These are phyloP conservation scores for Calyptommatus sinebrachiatus DNA, from an alignment of 2,113 vertebrate species.

Conservation along the genomic window DNA sequence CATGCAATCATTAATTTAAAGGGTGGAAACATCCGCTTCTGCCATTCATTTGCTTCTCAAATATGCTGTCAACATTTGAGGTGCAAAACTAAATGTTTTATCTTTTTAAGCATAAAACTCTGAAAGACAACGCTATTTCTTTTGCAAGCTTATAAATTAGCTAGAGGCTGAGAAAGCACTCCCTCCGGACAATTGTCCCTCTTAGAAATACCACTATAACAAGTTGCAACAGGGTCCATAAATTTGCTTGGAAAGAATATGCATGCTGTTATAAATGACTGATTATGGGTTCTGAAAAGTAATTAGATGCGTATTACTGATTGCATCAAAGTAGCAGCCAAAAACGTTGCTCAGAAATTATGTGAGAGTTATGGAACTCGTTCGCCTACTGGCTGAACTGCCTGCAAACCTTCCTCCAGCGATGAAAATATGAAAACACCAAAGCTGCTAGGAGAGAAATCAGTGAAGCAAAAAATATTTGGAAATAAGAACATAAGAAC, in stretches of 20 bases:
- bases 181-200: constrained; percentile 17
- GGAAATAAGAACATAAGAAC: not conserved
- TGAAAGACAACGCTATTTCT: constrained; percentile 34
- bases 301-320: constrained; percentile 24
- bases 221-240: not conserved
- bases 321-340: not conserved
- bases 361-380: not conserved
- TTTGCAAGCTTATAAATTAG: constrained; percentile 41
- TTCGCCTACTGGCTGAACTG: not conserved
- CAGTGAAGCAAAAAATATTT: constrained; percentile 8
- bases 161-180: constrained; percentile 12
- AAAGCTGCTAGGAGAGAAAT: not conserved
- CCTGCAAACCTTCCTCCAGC: not conserved
- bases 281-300: constrained; percentile 12
- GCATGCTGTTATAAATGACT: constrained; percentile 24
- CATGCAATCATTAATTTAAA: constrained; percentile 37
- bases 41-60: constrained; percentile 12
- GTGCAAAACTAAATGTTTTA: constrained; percentile 44
- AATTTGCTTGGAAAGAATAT: constrained; percentile 33
- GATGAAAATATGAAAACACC: not conserved
- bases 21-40: constrained; percentile 35
- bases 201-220: constrained; percentile 10
- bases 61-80: constrained; percentile 30
- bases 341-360: constrained; percentile 21
- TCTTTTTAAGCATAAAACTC: constrained; percentile 38